Evolutionary conservation across 1,140 invertebrate genomes (phyloP).

Genomic region (Listronotus oregonensis): DNA sequence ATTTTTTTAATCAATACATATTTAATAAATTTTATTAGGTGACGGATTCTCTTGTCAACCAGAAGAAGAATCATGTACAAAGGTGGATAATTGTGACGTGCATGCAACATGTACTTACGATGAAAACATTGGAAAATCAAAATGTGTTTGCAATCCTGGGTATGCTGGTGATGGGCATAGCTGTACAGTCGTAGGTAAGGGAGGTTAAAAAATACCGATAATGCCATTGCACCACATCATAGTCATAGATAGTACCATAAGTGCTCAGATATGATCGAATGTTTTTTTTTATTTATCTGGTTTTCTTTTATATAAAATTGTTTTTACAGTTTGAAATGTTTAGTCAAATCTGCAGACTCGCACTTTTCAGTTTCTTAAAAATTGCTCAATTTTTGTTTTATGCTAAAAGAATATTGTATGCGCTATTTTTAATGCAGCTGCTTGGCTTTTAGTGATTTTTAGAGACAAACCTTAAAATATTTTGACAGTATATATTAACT

Average conservation of each 20-base stretch:
- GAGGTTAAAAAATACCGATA: neutral
- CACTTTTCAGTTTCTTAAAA: too few relatives aligned
- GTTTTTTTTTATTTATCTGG: neutral
- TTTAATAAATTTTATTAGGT: slow-evolving; percentile 49
- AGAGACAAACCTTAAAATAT: too few relatives aligned
- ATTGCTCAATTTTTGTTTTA: too few relatives aligned
- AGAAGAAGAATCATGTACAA: slow-evolving; percentile 66
- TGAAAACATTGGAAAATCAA: slow-evolving; percentile 64
- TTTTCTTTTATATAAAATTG: too few relatives aligned
- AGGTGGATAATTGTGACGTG: slow-evolving; percentile 72
- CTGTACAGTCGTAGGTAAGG: slow-evolving; percentile 52
- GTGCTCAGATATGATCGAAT: neutral
- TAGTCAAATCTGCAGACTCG: too few relatives aligned
- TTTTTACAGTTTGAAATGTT: too few relatives aligned
- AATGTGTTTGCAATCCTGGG: slow-evolving; percentile 79
- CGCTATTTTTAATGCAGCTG: too few relatives aligned
- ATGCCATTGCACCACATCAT: neutral
- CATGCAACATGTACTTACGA: slow-evolving; percentile 76
- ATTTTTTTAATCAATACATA: too few relatives aligned
- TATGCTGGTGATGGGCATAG: slow-evolving; percentile 79
- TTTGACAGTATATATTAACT: too few relatives aligned
- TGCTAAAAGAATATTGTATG: too few relatives aligned
- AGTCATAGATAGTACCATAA: neutral
- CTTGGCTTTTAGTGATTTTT: too few relatives aligned
- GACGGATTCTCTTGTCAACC: slow-evolving; percentile 75